Evolutionary conservation across 2,113 vertebrate genomes (phyloP).

Genomic region (Saimiri boliviensis): DNA sequence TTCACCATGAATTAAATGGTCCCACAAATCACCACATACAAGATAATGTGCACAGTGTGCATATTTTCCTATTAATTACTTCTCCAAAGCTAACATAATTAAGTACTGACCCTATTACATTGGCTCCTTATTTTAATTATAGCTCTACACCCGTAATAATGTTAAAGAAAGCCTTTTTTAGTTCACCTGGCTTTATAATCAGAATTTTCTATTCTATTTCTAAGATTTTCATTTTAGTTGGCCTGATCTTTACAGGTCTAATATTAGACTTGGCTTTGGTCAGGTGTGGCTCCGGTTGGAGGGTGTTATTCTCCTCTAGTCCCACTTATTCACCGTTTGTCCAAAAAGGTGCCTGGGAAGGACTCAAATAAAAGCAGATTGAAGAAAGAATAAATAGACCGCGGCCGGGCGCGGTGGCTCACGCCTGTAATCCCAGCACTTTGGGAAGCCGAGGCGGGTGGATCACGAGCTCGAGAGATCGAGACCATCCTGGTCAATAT

Average conservation of each 20-base stretch:
- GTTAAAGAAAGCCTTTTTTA: constrained; percentile 18
- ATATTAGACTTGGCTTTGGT: neutral
- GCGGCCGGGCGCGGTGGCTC: no score
- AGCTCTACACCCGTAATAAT: constrained; percentile 6
- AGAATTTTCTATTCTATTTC: neutral
- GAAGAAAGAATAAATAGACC: neutral
- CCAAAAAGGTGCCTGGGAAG: neutral
- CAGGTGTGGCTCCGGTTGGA: neutral
- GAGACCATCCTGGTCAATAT: no score
- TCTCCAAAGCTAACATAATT: constrained; percentile 52
- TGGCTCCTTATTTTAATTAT: constrained; percentile 33
- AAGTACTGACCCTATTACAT: constrained; percentile 23
- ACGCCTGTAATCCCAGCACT: no score
- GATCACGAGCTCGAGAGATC: no score
- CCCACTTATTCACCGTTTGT: neutral
- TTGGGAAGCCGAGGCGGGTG: no score
- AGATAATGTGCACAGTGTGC: neutral
- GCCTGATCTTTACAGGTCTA: neutral
- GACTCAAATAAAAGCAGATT: neutral
- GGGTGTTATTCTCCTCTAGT: neutral
- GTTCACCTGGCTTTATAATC: neutral
- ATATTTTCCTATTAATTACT: constrained; percentile 59
- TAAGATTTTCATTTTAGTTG: constrained; percentile 53
- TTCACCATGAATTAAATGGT: constrained; percentile 50
- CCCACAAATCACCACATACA: constrained; percentile 27